Conservation (phyloP, 2,797 vertebrate species). For the Chrosomus eos region DNA sequence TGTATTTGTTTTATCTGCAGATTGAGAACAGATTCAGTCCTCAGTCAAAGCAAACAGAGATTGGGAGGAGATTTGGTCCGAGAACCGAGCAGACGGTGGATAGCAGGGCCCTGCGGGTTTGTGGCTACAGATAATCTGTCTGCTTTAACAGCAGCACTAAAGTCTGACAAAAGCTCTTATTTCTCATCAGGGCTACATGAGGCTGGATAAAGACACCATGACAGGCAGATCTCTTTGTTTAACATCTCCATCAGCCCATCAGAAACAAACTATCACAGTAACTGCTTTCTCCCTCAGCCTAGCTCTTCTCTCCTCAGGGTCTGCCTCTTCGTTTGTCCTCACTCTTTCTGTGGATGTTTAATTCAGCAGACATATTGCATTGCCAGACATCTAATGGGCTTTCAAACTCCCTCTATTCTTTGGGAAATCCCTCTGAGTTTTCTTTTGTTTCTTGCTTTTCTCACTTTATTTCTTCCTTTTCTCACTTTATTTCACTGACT, state of each 20-base stretch:
- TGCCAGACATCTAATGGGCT: slow-evolving; percentile 35
- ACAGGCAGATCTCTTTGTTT: slow-evolving; percentile 59
- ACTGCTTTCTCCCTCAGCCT: slow-evolving; percentile 38
- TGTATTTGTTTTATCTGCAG: slow-evolving; percentile 46
- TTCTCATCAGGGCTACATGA: slow-evolving; percentile 54
- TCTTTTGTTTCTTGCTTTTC: background rate
- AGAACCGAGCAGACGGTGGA: slow-evolving; percentile 3
- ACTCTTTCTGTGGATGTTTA: slow-evolving; percentile 18
- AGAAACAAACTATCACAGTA: slow-evolving; percentile 44
- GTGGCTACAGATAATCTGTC: slow-evolving; percentile 32
- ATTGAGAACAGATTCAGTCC: slow-evolving; percentile 52
- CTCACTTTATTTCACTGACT: background rate
- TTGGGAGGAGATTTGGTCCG: slow-evolving; percentile 36
- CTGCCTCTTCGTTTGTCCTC: slow-evolving; percentile 25
- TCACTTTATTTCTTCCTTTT: background rate
- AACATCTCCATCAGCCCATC: slow-evolving; percentile 58
- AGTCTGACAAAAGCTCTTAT: slow-evolving; percentile 40
- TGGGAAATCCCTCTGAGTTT: slow-evolving; percentile 1
- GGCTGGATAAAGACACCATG: slow-evolving; percentile 59
- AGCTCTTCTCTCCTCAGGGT: background rate
- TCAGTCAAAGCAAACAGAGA: slow-evolving; percentile 32
- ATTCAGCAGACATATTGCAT: slow-evolving; percentile 37
- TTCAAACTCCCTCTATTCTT: slow-evolving; percentile 25
- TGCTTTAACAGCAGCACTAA: background rate
- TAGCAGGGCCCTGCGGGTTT: slow-evolving; percentile 43